phyloP scores from a whole-genome alignment of 2,797 vertebrate genomes.

The Dicrostonyx torquatus region DNA sequence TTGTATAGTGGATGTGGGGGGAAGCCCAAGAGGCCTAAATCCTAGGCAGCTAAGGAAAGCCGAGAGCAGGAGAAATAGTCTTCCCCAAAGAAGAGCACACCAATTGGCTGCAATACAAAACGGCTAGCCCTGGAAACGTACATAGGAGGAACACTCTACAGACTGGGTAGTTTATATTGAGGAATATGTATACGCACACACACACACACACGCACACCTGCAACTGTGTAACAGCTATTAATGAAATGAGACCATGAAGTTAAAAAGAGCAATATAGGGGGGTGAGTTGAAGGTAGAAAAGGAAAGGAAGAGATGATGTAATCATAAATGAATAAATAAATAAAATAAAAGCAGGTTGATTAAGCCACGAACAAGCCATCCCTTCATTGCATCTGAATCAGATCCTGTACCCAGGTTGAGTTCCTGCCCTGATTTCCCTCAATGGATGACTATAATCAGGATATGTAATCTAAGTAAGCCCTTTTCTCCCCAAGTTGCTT shows the following conservation, averaged over 20 bases:
- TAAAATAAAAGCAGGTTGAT: neutral
- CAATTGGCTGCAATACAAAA: neutral
- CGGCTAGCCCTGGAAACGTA: neutral
- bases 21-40: neutral
- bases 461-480: neutral
- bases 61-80: neutral
- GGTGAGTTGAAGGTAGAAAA: neutral
- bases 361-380: neutral
- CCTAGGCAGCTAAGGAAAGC: no score
- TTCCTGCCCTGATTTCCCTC: neutral
- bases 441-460: neutral
- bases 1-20: neutral
- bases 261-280: neutral
- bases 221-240: neutral
- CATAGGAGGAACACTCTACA: neutral
- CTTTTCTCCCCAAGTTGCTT: neutral
- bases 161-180: neutral
- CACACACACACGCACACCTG: neutral
- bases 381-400: neutral
- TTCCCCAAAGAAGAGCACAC: neutral
- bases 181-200: neutral
- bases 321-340: neutral
- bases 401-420: neutral
- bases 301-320: neutral
- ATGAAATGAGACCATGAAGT: neutral